These are phyloP conservation scores for Bryconaethiops microstoma DNA, from an alignment of 2,797 vertebrate genomes.

Conservation along the genomic window DNA sequence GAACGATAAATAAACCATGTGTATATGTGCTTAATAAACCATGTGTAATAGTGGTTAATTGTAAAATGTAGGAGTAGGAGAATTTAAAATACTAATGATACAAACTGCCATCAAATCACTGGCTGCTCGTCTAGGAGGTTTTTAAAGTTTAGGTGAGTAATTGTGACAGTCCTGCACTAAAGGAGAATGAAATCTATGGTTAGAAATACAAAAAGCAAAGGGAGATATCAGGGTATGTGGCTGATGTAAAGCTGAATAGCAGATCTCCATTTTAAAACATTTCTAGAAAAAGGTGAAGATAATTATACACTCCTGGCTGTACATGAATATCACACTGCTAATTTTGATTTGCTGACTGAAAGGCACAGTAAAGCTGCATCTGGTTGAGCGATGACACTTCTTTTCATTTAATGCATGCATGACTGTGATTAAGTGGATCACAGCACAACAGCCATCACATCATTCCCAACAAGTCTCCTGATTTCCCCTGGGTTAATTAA, in stretches of 20 bases:
- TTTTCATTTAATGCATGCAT: conserved; percentile 21
- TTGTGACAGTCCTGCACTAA: not conserved
- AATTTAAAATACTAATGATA: too few species aligned
- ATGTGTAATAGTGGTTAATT: too few species aligned
- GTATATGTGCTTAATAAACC: too few species aligned
- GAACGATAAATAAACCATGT: too few species aligned
- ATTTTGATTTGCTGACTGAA: not conserved
- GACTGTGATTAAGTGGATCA: not conserved
- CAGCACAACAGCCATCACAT: not conserved
- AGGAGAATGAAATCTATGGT: not conserved
- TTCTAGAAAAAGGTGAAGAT: not conserved
- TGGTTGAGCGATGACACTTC: not conserved
- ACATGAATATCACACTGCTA: conserved; percentile 1
- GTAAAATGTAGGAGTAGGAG: too few species aligned
- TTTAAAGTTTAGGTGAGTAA: too few species aligned
- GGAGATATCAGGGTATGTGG: not conserved
- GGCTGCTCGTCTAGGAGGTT: too few species aligned
- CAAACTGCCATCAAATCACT: too few species aligned
- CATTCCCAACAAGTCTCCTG: not conserved
- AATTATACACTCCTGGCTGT: not conserved
- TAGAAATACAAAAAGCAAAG: not conserved
- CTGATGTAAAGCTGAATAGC: not conserved
- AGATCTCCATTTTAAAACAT: not conserved
- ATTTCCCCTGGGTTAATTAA: conserved; percentile 41
- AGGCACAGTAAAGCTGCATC: not conserved